Base-by-base conservation (phyloP, 2,113 vertebrate species). In the Balaenoptera acutorostrata region DNA sequence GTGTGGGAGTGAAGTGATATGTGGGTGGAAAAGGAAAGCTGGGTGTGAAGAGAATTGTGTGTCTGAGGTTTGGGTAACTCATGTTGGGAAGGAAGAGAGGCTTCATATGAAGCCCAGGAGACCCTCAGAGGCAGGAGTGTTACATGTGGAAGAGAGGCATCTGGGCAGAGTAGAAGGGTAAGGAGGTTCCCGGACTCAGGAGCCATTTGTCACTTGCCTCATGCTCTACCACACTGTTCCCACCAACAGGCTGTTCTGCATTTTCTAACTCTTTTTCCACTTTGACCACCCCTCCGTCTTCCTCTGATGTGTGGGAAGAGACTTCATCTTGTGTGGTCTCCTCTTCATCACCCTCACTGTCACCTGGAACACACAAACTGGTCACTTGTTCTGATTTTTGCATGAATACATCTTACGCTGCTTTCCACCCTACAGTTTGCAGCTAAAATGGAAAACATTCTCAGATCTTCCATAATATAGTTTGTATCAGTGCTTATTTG, bases 311-410 rank as follows among this genome's bases (percentile, higher is more conserved):
- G 69, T 98, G 98, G 71, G 99, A 99, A 96, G 99, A 99, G 88
- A 98, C 98, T 98, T 99, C 99, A 97, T 99, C 99, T 95, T 98
- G 98, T n/a, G 99, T 99, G 41, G 98, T 99, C 92, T 99, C 99
- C 92, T 99, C 99, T 14, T 98, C 98, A 23, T 98, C 98, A 78
- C 96, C 99, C 77, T 99, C 99, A 3, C 99, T 99, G 97, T 99
- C 98, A 98, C 99, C 99, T 99, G 87, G 89, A 98, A 98, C 44
- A 96, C 5, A 96, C 25, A 97, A 57, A 98, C 77, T 82, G 93
- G 85, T 98, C 88, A 98, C 39, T 97, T 44, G 61, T 92, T 97
- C 97, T 96, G 83, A 92, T 77, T 95, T 95, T 90, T 88, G 49
- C 83, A 91, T 23, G 61, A 82, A 75, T 84, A 61, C 3, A 68